Evolutionary conservation across 1,140 invertebrate genomes (phyloP), one percentile per base, ranked within the genome.

Genomic region (Vanessa atalanta): DNA sequence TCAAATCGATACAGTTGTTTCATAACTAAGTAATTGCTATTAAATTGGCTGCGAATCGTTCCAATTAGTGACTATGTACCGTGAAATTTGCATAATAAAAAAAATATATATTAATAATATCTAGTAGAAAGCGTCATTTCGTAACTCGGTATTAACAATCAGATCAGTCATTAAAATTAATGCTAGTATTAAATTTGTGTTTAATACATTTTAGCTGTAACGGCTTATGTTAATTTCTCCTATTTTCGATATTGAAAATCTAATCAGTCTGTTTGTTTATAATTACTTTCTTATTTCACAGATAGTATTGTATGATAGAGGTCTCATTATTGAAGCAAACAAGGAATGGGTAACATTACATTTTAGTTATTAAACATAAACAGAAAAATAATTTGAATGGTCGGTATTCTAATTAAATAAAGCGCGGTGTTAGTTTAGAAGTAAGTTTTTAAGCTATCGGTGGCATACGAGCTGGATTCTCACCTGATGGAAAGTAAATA

Each of bases 21-120:
- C 51, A 73, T 55, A 73, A 71, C 70, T 51, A 51, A 23, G 72
- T 74, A 73, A 72, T 78, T 67, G 43, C 20, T 61, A 69, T 76
- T 31, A 68, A 80, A 72, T 76, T 75, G 69, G 73, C 77, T 79
- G 74, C 57, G 75, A 78, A 73, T 79, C 67, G 55, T 43, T 72
- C 72, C 75, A 81, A 81, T 81, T 81, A 78, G 72, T 70, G 77
- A 47, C 55, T 71, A 50, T 55, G 50, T 55, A 55, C 55, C 76
- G 68, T 80, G 70, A 74, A 77, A 72, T 78, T 80, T 70, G 72
- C 76, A 80, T 80, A 72, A 76, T 50, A 76, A 72, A 78, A 73
- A 76, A 72, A 74, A 73, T 65, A 47, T 67, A 67, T 63, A 66
- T 48, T 72, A 72, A 15, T 64, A 68, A 73, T 68, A 69, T 73